Conservation (phyloP, 2,113 vertebrate genomes). For the Tragelaphus scriptus region DNA sequence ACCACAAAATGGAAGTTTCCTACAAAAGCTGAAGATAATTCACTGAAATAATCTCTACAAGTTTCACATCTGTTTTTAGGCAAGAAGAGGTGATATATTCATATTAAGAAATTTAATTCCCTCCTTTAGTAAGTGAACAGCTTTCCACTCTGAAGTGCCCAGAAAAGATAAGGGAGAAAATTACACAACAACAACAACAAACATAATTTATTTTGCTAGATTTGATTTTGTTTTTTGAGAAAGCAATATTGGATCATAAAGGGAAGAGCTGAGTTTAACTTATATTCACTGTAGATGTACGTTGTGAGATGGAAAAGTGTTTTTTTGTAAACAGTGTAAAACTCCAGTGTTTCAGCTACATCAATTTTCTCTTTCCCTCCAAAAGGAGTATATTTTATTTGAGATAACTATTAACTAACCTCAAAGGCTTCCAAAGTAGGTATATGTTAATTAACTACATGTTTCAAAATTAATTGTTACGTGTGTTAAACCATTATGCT, state of each 20-base stretch:
- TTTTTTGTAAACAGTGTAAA: not conserved
- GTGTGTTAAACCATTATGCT: not conserved
- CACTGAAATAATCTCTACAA: not conserved
- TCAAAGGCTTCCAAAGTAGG: not conserved
- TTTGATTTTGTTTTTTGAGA: not conserved
- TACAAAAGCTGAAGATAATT: not conserved
- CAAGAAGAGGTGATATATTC: not conserved
- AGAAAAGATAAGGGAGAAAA: not conserved
- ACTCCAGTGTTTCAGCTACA: not conserved
- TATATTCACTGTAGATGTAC: not conserved
- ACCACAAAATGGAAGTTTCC: not conserved
- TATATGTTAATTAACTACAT: not conserved
- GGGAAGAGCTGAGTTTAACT: not conserved
- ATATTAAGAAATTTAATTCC: not conserved
- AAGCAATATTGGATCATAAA: not conserved
- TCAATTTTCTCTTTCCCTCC: not conserved
- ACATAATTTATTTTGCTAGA: not conserved
- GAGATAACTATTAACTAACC: not conserved
- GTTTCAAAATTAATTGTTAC: not conserved
- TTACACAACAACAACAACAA: not conserved
- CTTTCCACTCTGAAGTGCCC: not conserved
- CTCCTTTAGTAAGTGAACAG: not conserved
- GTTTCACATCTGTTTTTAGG: not conserved
- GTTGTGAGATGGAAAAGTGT: not conserved
- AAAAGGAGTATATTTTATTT: not conserved